phyloP scores from a whole-genome alignment of 2,113 vertebrate genomes.

The Tautogolabrus adspersus region DNA sequence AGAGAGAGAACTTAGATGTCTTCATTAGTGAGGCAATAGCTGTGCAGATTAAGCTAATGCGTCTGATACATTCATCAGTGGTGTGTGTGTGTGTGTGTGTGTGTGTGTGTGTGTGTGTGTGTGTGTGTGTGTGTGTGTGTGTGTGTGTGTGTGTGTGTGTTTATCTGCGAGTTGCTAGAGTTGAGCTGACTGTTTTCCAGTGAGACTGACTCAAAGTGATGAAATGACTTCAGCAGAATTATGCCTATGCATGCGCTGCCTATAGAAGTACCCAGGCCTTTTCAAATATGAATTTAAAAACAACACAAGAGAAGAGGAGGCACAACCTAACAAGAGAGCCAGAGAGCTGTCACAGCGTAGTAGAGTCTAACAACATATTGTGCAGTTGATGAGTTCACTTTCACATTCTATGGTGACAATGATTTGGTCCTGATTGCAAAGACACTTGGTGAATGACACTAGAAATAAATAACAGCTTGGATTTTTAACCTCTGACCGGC shows the following conservation, averaged over 20 bases:
- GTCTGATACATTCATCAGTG: constrained; percentile 12
- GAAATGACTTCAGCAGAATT: neutral
- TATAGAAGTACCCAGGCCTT: too few species aligned
- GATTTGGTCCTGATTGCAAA: too few species aligned
- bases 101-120: constrained; percentile 11
- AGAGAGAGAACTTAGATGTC: constrained; percentile 11
- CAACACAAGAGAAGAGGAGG: too few species aligned
- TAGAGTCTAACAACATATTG: too few species aligned
- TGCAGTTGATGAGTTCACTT: too few species aligned
- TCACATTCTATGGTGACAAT: too few species aligned
- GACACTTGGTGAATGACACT: too few species aligned
- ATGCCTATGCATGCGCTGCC: neutral
- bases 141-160: constrained; percentile 19
- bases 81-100: constrained; percentile 14
- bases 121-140: constrained; percentile 7
- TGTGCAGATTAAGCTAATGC: constrained; percentile 19
- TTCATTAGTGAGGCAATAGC: constrained; percentile 28
- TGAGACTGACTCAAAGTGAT: neutral
- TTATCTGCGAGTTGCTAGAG: constrained; percentile 6
- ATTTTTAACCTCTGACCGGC: too few species aligned
- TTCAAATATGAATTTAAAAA: too few species aligned
- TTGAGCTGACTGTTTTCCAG: constrained; percentile 21
- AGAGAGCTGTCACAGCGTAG: too few species aligned
- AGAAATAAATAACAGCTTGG: too few species aligned
- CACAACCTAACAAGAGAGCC: too few species aligned